These are phyloP conservation scores for Xestia sexstrigata DNA, from an alignment of 2,888 invertebrate genomes.

Conservation along the genomic window DNA sequence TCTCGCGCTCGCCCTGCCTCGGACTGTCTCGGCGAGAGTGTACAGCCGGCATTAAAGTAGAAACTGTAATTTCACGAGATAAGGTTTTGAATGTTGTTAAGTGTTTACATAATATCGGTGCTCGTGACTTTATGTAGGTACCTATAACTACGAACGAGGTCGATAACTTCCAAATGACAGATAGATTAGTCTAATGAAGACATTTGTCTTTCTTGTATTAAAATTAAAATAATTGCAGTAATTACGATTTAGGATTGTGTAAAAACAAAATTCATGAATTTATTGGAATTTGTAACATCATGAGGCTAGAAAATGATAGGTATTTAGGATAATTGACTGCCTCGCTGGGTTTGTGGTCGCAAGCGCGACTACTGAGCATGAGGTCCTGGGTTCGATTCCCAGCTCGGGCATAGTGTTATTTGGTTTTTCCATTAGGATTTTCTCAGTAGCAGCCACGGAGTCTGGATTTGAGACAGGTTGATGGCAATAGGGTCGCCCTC, in stretches of 20 bases:
- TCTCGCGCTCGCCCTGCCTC: no score
- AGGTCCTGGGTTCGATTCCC: no score
- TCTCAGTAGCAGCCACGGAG: no score
- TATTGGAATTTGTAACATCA: not conserved
- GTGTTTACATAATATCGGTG: not conserved
- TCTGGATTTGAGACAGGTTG: no score
- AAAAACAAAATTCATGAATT: not conserved
- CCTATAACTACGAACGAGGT: not conserved
- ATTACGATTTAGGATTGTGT: not conserved
- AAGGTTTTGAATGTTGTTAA: not conserved
- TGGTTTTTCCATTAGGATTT: no score
- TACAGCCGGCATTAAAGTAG: no score
- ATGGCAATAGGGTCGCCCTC: no score
- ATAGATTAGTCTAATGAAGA: slow-evolving; percentile 15
- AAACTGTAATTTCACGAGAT: not conserved
- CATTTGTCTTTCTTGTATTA: slow-evolving; percentile 10
- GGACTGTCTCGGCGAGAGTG: no score
- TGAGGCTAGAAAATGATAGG: not conserved
- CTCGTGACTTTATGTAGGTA: not conserved
- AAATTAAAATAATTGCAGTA: slow-evolving; percentile 23
- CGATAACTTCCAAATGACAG: not conserved
- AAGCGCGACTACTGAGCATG: no score
- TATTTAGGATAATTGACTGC: not conserved
- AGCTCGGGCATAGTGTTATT: no score
- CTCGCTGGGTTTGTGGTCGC: no score